Evolutionary conservation across 1,140 invertebrate genomes (phyloP).

Genomic region (Myzus persicae): DNA sequence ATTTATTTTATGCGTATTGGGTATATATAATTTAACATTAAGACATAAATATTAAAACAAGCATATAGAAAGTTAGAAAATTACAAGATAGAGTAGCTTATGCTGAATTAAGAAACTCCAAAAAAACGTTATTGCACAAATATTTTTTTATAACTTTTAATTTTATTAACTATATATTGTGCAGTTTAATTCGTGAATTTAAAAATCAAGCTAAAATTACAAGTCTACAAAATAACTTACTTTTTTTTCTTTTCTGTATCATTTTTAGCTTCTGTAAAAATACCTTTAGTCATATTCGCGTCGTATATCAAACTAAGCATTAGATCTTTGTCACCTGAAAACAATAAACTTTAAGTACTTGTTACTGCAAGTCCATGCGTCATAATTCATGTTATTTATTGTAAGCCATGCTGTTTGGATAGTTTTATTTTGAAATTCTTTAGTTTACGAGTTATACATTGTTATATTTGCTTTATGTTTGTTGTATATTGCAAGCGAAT

Average conservation of each 20-base stretch:
- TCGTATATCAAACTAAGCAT: constrained; percentile 86
- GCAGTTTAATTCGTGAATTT: constrained; percentile 6
- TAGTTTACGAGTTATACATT: not conserved
- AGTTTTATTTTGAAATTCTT: not conserved
- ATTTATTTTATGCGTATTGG: too few relatives aligned
- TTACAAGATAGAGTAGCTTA: not conserved
- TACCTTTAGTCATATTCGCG: constrained; percentile 85
- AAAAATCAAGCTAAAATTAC: not conserved
- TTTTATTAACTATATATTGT: not conserved
- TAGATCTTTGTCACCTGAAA: constrained; percentile 81
- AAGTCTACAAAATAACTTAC: not conserved
- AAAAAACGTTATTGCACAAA: not conserved
- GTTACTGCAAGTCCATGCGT: not conserved
- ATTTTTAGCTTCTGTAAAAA: constrained; percentile 63
- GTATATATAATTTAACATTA: not conserved
- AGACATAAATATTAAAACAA: not conserved
- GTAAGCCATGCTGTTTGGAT: constrained; percentile 12
- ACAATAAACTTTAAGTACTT: constrained; percentile 30
- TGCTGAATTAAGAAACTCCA: not conserved
- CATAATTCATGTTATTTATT: not conserved
- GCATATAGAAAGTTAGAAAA: not conserved
- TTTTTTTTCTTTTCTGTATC: constrained; percentile 55
- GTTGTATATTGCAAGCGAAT: not conserved
- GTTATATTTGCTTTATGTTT: not conserved
- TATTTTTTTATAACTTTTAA: not conserved